phyloP scores from a whole-genome alignment of 2,888 invertebrate genomes.

The Mantis religiosa region DNA sequence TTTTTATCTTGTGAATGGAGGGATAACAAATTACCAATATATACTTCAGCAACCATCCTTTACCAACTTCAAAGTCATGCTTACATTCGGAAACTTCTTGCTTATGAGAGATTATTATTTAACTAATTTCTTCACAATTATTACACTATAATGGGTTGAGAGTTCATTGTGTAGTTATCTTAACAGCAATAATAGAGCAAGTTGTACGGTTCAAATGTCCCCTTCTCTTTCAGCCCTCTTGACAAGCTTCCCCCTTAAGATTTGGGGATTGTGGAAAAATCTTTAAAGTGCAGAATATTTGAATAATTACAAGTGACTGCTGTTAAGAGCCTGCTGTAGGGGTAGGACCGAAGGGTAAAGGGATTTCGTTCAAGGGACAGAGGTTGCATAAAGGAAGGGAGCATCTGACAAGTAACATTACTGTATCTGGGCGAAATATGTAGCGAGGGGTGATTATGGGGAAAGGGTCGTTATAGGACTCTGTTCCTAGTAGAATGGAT shows the following conservation, averaged over 20 bases:
- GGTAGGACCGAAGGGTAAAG: background rate
- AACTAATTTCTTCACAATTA: no score
- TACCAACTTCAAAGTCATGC: no score
- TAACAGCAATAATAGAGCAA: background rate
- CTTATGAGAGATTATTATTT: no score
- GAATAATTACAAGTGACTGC: background rate
- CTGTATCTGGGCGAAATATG: background rate
- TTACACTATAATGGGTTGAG: no score
- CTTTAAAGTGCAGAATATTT: background rate
- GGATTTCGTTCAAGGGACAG: background rate
- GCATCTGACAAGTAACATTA: background rate
- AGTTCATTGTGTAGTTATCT: no score
- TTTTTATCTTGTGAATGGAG: no score
- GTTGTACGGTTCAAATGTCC: background rate
- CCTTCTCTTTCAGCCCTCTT: background rate
- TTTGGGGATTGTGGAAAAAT: background rate
- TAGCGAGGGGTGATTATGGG: background rate
- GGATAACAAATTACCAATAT: no score
- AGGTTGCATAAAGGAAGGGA: background rate
- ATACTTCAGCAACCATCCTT: no score
- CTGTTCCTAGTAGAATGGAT: background rate
- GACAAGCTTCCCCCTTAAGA: background rate
- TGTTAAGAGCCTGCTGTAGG: background rate
- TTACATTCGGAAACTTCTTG: no score
- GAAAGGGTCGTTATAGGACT: background rate